These are phyloP conservation scores for Thalassarche chlororhynchos DNA, from an alignment of 2,113 vertebrate genomes.

Conservation along the genomic window DNA sequence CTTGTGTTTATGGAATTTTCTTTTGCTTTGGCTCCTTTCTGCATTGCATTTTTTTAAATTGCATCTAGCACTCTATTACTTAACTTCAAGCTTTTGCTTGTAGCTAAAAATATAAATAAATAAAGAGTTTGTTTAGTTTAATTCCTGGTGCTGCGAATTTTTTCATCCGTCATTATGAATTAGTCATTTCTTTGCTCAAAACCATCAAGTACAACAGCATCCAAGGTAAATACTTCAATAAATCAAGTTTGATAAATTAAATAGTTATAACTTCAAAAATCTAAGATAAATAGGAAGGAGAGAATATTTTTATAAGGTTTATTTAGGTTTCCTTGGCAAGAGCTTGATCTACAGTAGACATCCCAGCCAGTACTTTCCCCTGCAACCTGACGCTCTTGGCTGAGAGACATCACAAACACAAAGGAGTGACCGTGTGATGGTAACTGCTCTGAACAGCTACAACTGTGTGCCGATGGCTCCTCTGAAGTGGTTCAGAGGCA, in stretches of 20 bases:
- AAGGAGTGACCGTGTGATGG: neutral
- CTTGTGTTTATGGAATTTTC: neutral
- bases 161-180: constrained; percentile 41
- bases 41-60: neutral
- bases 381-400: constrained; percentile 74
- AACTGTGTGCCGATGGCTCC: neutral
- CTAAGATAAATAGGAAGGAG: constrained; percentile 44
- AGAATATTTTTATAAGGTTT: constrained; percentile 53
- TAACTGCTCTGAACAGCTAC: neutral
- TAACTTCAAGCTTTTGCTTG: neutral
- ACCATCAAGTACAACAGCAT: neutral
- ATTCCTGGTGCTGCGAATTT: neutral
- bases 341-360: constrained; percentile 41
- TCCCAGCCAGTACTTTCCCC: constrained; percentile 36
- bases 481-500: neutral
- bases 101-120: constrained; percentile 59
- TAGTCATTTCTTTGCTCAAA: constrained; percentile 35
- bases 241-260: constrained; percentile 23
- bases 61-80: neutral
- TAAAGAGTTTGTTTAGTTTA: constrained; percentile 27
- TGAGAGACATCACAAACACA: constrained; percentile 65
- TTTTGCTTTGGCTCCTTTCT: neutral
- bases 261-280: constrained; percentile 42
- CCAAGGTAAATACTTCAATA: constrained; percentile 49
- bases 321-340: constrained; percentile 70